Conservation (phyloP, 1,140 invertebrate genomes). For the Drosophila prosaltans region DNA sequence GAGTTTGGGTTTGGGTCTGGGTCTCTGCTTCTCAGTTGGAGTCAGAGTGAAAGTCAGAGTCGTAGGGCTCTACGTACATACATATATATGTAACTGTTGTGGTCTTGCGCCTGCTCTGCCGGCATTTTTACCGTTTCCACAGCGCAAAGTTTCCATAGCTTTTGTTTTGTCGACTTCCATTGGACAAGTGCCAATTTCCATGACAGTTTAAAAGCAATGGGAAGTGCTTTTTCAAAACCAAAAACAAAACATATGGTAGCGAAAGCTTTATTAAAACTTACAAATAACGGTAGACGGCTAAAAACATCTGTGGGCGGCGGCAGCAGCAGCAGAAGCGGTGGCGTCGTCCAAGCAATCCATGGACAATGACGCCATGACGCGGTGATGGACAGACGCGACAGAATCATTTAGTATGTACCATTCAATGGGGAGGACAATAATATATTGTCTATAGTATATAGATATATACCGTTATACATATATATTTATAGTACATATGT, state of each 20-base stretch:
- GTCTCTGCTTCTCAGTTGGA: not conserved
- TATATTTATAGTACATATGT: not conserved
- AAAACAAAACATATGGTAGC: slow-evolving; percentile 53
- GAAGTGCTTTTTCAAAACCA: slow-evolving; percentile 45
- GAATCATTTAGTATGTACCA: not conserved
- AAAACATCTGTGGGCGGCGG: slow-evolving; percentile 53
- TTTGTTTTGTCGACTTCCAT: slow-evolving; percentile 32
- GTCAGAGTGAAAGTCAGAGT: slow-evolving; percentile 1
- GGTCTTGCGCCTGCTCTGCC: slow-evolving; percentile 24
- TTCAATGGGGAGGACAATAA: not conserved
- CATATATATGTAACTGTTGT: not conserved
- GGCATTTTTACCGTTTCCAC: slow-evolving; percentile 53
- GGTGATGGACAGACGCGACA: slow-evolving; percentile 3
- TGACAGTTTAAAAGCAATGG: slow-evolving; percentile 12
- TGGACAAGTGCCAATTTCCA: slow-evolving; percentile 66
- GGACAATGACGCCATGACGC: slow-evolving; percentile 42
- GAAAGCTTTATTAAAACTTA: slow-evolving; percentile 40
- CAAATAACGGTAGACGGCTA: slow-evolving; percentile 19
- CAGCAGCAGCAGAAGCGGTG: not conserved
- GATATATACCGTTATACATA: too few relatives aligned
- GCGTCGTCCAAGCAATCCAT: not conserved
- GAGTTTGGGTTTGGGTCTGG: not conserved
- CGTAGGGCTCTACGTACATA: not conserved
- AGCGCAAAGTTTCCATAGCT: slow-evolving; percentile 45
- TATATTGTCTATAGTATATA: not conserved